Conservation (phyloP, 2,888 invertebrate genomes). For the Ernsta delagoae region DNA sequence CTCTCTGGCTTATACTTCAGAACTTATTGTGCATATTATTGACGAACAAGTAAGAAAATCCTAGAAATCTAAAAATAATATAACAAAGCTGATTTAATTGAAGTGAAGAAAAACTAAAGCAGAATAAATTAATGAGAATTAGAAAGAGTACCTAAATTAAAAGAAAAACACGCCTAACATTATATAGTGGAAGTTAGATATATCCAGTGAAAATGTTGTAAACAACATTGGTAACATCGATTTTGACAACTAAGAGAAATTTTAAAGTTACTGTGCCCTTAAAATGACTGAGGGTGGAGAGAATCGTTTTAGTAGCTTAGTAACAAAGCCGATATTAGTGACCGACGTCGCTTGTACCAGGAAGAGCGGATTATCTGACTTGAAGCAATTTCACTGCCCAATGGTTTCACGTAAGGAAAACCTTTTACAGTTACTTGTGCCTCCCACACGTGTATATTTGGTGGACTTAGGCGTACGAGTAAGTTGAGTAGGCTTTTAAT, state of each 20-base stretch:
- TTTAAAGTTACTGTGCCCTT: not conserved
- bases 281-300: not conserved
- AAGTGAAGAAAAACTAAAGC: no score
- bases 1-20: constrained; percentile 19
- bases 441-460: constrained; percentile 15
- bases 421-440: constrained; percentile 35
- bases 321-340: constrained; percentile 43
- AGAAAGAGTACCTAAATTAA: no score
- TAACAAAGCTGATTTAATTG: no score
- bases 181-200: no score
- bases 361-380: constrained; percentile 77
- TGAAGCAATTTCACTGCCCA: constrained; percentile 81
- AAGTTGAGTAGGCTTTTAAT: no score
- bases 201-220: no score
- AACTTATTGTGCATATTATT: not conserved
- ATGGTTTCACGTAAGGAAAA: constrained; percentile 70
- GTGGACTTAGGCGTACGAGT: no score
- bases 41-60: not conserved
- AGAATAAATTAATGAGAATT: no score
- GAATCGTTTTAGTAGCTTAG: constrained; percentile 25
- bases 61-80: no score
- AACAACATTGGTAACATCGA: no score
- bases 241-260: not conserved
- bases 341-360: constrained; percentile 43
- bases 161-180: no score